A percentile compares a stretch with the other conserved stretches of the same genome.
These are phyloP conservation scores for Tigriopus californicus DNA, from an alignment of 2,888 invertebrate species.

Conservation along the genomic window DNA sequence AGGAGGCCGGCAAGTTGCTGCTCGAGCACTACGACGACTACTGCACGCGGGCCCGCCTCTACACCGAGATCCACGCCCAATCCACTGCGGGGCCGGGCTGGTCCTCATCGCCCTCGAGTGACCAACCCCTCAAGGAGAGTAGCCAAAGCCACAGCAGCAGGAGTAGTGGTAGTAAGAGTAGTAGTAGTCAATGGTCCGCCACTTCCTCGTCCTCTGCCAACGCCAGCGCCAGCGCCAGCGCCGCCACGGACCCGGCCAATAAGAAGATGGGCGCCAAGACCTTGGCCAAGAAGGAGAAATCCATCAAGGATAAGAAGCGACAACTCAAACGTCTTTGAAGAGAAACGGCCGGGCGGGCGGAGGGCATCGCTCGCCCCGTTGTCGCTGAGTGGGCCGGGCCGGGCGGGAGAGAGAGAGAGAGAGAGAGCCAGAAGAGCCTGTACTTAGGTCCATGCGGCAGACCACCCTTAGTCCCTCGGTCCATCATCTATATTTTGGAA, in stretches of 20 bases:
- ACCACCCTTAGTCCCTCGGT: too few relatives aligned
- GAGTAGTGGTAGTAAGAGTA: background rate
- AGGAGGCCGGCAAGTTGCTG: slow-evolving; percentile 83
- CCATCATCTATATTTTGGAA: too few relatives aligned
- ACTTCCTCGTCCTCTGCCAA: too few relatives aligned
- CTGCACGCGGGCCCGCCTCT: slow-evolving; percentile 66
- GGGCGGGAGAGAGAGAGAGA: too few relatives aligned
- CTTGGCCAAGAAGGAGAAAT: slow-evolving; percentile 32
- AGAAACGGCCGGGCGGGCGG: too few relatives aligned
- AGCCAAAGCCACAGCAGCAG: background rate
- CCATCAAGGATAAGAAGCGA: slow-evolving; percentile 63
- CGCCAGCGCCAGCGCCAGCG: background rate
- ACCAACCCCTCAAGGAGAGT: background rate
- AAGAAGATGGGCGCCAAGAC: background rate
- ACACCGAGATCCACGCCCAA: slow-evolving; percentile 69
- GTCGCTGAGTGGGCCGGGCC: too few relatives aligned
- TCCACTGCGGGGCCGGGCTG: background rate
- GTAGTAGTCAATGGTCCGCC: background rate
- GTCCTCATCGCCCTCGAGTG: background rate
- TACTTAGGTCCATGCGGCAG: too few relatives aligned
- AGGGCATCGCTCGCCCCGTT: too few relatives aligned
- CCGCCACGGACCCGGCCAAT: background rate
- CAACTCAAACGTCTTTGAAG: slow-evolving; percentile 64
- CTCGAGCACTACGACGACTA: slow-evolving; percentile 84
- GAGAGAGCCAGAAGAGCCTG: too few relatives aligned